Evolutionary conservation across 2,113 vertebrate species (phyloP).

Genomic region (Gasterosteus aculeatus): DNA sequence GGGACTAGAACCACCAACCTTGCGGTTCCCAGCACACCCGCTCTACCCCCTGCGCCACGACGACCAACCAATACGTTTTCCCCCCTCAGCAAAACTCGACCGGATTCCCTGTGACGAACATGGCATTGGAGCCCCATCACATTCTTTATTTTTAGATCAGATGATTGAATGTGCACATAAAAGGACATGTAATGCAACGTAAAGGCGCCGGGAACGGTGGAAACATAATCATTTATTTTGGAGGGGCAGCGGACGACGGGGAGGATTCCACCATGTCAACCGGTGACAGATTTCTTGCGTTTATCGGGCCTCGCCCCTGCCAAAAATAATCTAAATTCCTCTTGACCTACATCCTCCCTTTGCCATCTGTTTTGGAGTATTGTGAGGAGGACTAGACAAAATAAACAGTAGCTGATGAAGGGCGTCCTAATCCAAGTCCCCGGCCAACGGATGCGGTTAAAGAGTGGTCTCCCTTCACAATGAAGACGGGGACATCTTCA

Average conservation of each 20-base stretch:
- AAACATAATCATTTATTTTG: neutral
- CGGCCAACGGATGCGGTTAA: neutral
- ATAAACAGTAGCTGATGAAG: conserved; percentile 6
- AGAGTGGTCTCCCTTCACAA: neutral
- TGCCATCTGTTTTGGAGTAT: neutral
- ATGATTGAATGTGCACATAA: neutral
- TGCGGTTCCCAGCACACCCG: too few relatives aligned
- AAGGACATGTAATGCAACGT: neutral
- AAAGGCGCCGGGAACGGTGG: neutral
- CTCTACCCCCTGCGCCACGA: too few relatives aligned
- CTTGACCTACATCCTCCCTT: conserved; percentile 15
- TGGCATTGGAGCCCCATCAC: too few relatives aligned
- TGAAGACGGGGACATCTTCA: neutral
- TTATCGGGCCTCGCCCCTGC: neutral
- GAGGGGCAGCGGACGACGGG: too few relatives aligned
- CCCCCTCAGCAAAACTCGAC: neutral
- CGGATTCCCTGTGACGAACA: neutral
- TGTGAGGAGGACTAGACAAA: conserved; percentile 6
- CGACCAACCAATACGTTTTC: too few relatives aligned
- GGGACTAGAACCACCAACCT: too few relatives aligned
- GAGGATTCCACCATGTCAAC: neutral
- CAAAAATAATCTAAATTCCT: neutral
- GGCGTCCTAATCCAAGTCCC: neutral
- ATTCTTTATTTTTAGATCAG: neutral
- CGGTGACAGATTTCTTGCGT: neutral